Evolutionary conservation across 64 coral and sea anemone species (phyloP), one percentile per base, ranked within the genome.

Genomic region (Astreopora myriophthalma): DNA sequence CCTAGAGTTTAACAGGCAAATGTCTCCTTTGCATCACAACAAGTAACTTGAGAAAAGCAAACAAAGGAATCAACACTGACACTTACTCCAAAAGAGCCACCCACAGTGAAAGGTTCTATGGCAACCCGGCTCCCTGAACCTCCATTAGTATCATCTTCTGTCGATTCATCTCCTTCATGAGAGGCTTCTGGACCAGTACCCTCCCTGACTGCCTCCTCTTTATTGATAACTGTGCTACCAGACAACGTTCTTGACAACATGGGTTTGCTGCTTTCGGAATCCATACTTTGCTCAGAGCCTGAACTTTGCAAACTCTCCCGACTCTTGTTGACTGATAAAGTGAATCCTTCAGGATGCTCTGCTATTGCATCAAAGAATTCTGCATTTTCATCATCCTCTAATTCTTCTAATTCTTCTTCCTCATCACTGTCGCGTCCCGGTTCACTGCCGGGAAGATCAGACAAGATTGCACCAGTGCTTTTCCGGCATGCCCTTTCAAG

Each of bases 291-390:
- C 48, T 98, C 96, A 49, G 96, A 98, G 57, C 96, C 94, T 51
- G 88, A 87, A 64, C 96, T 98, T 46, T 97, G 95, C 27, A 98
- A 71, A 85, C 96, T 98, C 64, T 94, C 92, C 74, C 48, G 75
- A 63, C 96, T 94, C 32, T 86, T 85, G 26, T 75, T 75, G 6
- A 93, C 86, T 48, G 80, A 69, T 69, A 97, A 75, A 27, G 82
- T 85, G 74, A 95, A 88, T 24, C 88, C 90, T 86, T 91, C 97
- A 28, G 97, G 92, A 39, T 98, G 88, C 55, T 98, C 96, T 61
- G 96, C 90, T 84, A 98, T 98, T 29, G 96, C 97, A 90, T 99
- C 97, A 62, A 96, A 99, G 71, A 99, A 99, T 60, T 95, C 93
- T 13, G 76, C 67, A 70, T 91, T 80, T 75, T 92, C 90, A 34